Evolutionary conservation across 2,888 invertebrate genomes (phyloP).

Genomic region (Oligia latruncula): DNA sequence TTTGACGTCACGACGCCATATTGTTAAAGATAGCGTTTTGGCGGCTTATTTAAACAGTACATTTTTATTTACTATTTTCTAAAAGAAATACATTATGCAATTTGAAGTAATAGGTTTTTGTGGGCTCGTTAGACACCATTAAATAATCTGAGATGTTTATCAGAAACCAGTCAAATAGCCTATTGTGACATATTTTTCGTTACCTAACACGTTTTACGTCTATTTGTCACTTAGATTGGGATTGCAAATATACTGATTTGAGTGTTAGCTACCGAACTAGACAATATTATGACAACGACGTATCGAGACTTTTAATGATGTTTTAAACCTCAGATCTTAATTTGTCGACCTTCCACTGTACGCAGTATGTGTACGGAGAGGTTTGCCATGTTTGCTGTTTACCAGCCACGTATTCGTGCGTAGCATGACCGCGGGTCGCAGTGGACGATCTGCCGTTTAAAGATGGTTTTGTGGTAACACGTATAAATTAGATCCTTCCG

Average conservation of each 20-base stretch:
- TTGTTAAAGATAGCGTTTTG: too few relatives aligned
- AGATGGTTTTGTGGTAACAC: neutral
- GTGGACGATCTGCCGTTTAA: neutral
- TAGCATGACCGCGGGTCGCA: neutral
- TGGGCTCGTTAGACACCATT: too few relatives aligned
- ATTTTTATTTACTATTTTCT: too few relatives aligned
- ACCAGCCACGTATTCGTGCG: neutral
- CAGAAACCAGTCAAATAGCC: too few relatives aligned
- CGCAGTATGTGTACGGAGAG: neutral
- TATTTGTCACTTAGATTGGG: neutral
- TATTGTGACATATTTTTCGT: conserved; percentile 58
- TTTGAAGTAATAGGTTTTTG: too few relatives aligned
- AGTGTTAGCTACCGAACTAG: neutral
- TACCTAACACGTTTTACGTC: conserved; percentile 17
- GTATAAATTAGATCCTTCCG: neutral
- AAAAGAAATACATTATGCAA: too few relatives aligned
- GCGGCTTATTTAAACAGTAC: too few relatives aligned
- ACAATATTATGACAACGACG: neutral
- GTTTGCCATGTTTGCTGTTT: neutral
- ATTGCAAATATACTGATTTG: neutral
- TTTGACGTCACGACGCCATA: too few relatives aligned
- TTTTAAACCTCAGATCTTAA: neutral
- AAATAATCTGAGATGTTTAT: too few relatives aligned
- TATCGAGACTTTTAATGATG: neutral
- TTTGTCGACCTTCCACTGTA: neutral